Evolutionary conservation across 2,888 invertebrate genomes (phyloP).

Genomic region (Hypolimnas misippus): DNA sequence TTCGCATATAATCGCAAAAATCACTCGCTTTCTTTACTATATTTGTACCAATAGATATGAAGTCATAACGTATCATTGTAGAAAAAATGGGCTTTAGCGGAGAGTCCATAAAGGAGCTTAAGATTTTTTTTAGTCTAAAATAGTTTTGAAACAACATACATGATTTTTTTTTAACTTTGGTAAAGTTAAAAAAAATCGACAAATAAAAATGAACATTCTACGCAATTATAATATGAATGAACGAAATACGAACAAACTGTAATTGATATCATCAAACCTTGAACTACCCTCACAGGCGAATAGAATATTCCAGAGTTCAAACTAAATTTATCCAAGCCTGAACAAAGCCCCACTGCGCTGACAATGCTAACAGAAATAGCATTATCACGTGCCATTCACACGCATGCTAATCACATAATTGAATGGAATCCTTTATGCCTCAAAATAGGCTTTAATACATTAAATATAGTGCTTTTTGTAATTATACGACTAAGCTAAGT

Average conservation of each 20-base stretch:
- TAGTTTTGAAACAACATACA: too few relatives aligned
- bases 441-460: background rate
- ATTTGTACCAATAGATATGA: too few relatives aligned
- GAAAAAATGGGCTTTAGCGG: too few relatives aligned
- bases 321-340: background rate
- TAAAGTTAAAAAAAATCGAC: too few relatives aligned
- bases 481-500: background rate
- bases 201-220: background rate
- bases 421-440: background rate
- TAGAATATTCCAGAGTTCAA: background rate
- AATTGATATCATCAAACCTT: background rate
- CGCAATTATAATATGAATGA: background rate
- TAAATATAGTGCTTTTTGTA: background rate
- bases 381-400: slow-evolving; percentile 3
- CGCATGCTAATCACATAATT: background rate
- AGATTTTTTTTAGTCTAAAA: too few relatives aligned
- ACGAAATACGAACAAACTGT: background rate
- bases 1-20: too few relatives aligned
- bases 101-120: too few relatives aligned
- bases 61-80: too few relatives aligned
- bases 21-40: too few relatives aligned
- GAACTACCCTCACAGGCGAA: background rate
- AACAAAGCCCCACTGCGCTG: background rate
- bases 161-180: too few relatives aligned
- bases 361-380: background rate